These are phyloP conservation scores for Myioborus melanocephalus DNA, from an alignment of 2,797 vertebrate species.

Conservation along the genomic window DNA sequence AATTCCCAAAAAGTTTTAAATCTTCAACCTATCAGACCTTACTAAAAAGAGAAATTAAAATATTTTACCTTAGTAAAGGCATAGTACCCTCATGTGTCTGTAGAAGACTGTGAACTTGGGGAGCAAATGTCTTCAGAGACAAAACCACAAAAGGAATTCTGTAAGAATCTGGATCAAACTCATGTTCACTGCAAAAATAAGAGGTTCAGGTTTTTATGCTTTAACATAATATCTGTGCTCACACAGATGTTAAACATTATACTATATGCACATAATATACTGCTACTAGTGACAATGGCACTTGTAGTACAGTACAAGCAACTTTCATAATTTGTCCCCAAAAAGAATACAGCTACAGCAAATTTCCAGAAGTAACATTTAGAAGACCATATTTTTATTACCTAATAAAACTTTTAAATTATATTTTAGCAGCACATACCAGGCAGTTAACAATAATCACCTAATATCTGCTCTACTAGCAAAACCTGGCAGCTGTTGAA, in stretches of 20 bases:
- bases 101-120: constrained; percentile 92
- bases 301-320: not conserved
- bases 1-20: not conserved
- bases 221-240: not conserved
- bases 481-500: not conserved
- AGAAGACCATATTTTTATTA: not conserved
- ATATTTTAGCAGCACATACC: not conserved
- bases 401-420: not conserved
- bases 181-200: constrained; percentile 83
- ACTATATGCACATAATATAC: rapidly evolving
- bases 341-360: not conserved
- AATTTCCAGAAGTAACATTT: not conserved
- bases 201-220: not conserved
- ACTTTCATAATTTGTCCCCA: not conserved
- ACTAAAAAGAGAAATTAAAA: not conserved
- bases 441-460: not conserved
- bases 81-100: constrained; percentile 94
- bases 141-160: constrained; percentile 90
- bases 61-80: constrained; percentile 88
- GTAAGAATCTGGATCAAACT: constrained; percentile 95
- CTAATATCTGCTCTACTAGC: not conserved
- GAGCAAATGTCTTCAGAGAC: constrained; percentile 88
- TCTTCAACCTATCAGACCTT: not conserved
- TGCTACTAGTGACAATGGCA: not conserved
- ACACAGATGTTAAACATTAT: rapidly evolving